These are phyloP conservation scores for Scrobipalpa atriplicella DNA, from an alignment of 2,888 invertebrate species.

Conservation along the genomic window DNA sequence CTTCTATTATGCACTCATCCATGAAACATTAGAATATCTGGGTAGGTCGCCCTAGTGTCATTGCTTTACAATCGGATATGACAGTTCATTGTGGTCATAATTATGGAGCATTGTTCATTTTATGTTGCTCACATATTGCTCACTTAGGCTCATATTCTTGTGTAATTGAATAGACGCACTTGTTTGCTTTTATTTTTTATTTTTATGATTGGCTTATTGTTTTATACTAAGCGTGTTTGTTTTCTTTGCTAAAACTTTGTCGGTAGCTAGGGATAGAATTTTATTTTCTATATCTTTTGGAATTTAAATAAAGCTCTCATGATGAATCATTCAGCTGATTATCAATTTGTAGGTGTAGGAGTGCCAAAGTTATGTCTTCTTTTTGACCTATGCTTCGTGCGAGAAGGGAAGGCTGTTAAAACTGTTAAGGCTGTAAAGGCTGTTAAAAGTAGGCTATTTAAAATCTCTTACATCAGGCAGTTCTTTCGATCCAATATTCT, in stretches of 20 bases:
- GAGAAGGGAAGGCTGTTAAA: too few relatives aligned
- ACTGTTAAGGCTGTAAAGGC: too few relatives aligned
- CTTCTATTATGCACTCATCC: not conserved
- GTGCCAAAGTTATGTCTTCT: too few relatives aligned
- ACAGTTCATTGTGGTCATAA: conserved; percentile 74
- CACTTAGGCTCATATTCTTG: conserved; percentile 43
- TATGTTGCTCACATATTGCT: conserved; percentile 57
- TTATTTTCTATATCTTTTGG: not conserved
- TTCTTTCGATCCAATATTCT: too few relatives aligned
- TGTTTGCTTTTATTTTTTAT: conserved; percentile 3
- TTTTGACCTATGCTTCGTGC: too few relatives aligned
- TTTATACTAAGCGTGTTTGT: not conserved
- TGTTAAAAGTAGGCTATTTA: too few relatives aligned
- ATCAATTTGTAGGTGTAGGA: too few relatives aligned
- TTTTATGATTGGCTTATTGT: conserved; percentile 10
- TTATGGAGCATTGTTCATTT: conserved; percentile 73
- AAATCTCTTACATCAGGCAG: too few relatives aligned
- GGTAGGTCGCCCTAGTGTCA: conserved; percentile 63
- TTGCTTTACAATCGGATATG: conserved; percentile 60
- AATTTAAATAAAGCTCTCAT: too few relatives aligned
- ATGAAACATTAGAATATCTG: conserved; percentile 45
- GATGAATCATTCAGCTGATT: not conserved
- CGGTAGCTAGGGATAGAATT: not conserved
- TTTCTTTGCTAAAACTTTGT: not conserved
- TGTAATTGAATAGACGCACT: conserved; percentile 31